These are phyloP conservation scores for Danio rerio DNA, from an alignment of 2,113 vertebrate species.

Conservation along the genomic window GRCz12tu NC_133180.1:46224501-46225000, in stretches of 20 bases:
- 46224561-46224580: too few species aligned
- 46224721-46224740: neutral
- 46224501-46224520: too few species aligned
- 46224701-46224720: neutral
- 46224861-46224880: slow-evolving; percentile 67
- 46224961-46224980: slow-evolving; percentile 49
- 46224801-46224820: slow-evolving; percentile 40
- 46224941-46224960: slow-evolving; percentile 50
- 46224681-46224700: neutral
- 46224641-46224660: too few species aligned
- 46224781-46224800: slow-evolving; percentile 34
- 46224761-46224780: neutral
- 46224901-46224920: slow-evolving; percentile 42
- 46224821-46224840: slow-evolving; percentile 29
- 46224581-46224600: too few species aligned
- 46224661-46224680: neutral
- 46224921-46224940: slow-evolving; percentile 34
- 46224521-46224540: too few species aligned
- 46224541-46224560: too few species aligned
- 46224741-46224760: neutral
- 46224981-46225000: slow-evolving; percentile 52
- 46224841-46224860: slow-evolving; percentile 71
- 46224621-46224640: too few species aligned
- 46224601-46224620: too few species aligned
- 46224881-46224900: slow-evolving; percentile 52